Base-by-base conservation (phyloP, 1,140 invertebrate genomes). In the Grapholita molesta region DNA sequence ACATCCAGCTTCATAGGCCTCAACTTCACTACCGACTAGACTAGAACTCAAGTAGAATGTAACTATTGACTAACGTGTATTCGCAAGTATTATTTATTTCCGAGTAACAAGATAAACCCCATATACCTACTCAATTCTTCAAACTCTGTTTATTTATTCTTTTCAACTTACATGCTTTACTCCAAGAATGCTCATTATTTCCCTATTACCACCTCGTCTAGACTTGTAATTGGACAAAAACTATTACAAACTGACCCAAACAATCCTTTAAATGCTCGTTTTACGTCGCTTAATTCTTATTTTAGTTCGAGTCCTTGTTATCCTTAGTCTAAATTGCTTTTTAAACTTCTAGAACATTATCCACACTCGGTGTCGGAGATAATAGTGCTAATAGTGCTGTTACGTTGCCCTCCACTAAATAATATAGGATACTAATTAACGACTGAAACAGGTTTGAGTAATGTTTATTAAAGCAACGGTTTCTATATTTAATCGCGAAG, bases 291-390 rank as follows among this genome's bases (percentile, higher is more conserved):
- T 38, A 66, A 66, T 66, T 38, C 35, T 32, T 32, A 32, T 38
- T 66, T 66, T 32, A 35, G 23, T 66, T 35, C 35, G n/a, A 30
- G 25, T 28, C 42, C 24, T 61, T 28, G 55, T n/a, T 28, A 61
- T 18, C n/a, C 25, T 61, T 61, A 38, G 64, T 35, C 33, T 65
- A 35, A 65, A 67, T 67, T 67, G 23, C 24, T 52, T 67, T 67
- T 38, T 38, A 52, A 48, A 38, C 35, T 67, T 67, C 38, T 52
- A 52, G 15, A 18, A 6, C 64, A 65, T 65, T 65, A 65, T 33
- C 64, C 30, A 12, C 64, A 65, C 64, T 38, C 32, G 64, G 30
- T 65, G 64, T 24, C 2, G 64, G 15, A 65, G 32, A 65, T 65
- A 65, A 25, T 65, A 38, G 64, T 65, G 64, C 11, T 65, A 38